A percentile compares a stretch with the other conserved stretches of the same genome.
Evolutionary conservation across 2,888 invertebrate species (phyloP).

Genomic region (Urechis unicinctus): DNA sequence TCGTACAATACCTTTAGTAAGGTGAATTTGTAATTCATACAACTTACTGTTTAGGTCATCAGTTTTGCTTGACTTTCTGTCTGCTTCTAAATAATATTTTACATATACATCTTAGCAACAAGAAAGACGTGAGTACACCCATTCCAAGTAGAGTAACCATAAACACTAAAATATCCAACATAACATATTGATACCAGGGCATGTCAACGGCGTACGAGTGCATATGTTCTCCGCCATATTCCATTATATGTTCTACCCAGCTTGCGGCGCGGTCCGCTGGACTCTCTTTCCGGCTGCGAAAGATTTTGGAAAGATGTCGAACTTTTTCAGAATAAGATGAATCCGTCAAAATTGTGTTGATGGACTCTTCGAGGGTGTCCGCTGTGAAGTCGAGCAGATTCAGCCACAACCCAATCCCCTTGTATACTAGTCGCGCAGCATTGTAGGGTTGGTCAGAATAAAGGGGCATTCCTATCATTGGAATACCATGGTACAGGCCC

Average conservation of each 20-base stretch:
- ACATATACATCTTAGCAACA: too few relatives aligned
- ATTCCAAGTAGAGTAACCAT: background rate
- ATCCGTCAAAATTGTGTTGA: conserved; percentile 17
- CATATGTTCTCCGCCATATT: conserved; percentile 27
- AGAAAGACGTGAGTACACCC: too few relatives aligned
- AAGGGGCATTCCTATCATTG: conserved; percentile 26
- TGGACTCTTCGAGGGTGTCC: conserved; percentile 13
- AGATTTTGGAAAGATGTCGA: conserved; percentile 18
- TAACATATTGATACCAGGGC: conserved; percentile 25
- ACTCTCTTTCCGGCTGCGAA: conserved; percentile 10
- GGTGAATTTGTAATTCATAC: too few relatives aligned
- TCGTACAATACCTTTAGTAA: too few relatives aligned
- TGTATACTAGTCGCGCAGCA: conserved; percentile 15
- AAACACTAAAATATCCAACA: conserved; percentile 20
- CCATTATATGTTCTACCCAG: conserved; percentile 30
- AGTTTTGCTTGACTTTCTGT: too few relatives aligned
- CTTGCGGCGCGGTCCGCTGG: conserved; percentile 25
- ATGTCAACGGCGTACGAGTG: conserved; percentile 22
- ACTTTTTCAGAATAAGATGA: conserved; percentile 16
- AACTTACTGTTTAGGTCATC: too few relatives aligned
- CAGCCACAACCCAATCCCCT: conserved; percentile 8
- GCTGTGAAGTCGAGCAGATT: conserved; percentile 2
- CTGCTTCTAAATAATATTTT: too few relatives aligned
- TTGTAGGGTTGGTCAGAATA: conserved; percentile 24
- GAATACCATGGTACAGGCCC: conserved; percentile 28